Evolutionary conservation across 2,888 invertebrate species (phyloP).

Genomic region (Phyllotreta striolata): DNA sequence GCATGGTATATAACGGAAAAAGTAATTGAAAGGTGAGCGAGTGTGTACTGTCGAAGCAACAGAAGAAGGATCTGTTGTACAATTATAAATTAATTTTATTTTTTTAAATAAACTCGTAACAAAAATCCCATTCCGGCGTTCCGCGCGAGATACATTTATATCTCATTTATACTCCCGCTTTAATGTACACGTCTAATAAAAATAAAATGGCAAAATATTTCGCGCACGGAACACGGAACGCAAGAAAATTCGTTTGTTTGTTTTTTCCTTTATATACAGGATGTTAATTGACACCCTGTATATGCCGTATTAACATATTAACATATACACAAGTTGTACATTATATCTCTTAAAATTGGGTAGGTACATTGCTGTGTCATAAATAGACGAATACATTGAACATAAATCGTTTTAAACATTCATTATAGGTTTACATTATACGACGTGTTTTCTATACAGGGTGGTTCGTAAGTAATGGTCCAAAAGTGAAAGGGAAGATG

Average conservation of each 20-base stretch:
- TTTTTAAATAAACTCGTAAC: constrained; percentile 26
- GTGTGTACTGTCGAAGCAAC: too few species aligned
- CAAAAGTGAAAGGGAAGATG: too few species aligned
- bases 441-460: constrained; percentile 30
- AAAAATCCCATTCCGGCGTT: constrained; percentile 9
- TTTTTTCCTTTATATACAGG: constrained; percentile 5
- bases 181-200: constrained; percentile 25
- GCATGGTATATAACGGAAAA: too few species aligned
- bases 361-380: constrained; percentile 37
- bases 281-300: too few species aligned
- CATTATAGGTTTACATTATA: constrained; percentile 37
- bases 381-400: constrained; percentile 38
- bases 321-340: constrained; percentile 23
- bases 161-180: background rate
- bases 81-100: constrained; percentile 27
- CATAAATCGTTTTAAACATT: constrained; percentile 42
- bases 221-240: constrained; percentile 17
- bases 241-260: background rate
- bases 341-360: constrained; percentile 24
- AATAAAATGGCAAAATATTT: constrained; percentile 28
- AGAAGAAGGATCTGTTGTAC: too few species aligned
- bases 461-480: too few species aligned
- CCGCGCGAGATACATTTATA: constrained; percentile 4
- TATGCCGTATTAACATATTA: constrained; percentile 7
- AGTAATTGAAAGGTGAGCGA: too few species aligned